Percentiles rank a stretch among this genome's conserved stretches.
These are phyloP conservation scores for Hippocampus barbouri DNA, from an alignment of 2,113 vertebrate species.

Conservation along the genomic window DNA sequence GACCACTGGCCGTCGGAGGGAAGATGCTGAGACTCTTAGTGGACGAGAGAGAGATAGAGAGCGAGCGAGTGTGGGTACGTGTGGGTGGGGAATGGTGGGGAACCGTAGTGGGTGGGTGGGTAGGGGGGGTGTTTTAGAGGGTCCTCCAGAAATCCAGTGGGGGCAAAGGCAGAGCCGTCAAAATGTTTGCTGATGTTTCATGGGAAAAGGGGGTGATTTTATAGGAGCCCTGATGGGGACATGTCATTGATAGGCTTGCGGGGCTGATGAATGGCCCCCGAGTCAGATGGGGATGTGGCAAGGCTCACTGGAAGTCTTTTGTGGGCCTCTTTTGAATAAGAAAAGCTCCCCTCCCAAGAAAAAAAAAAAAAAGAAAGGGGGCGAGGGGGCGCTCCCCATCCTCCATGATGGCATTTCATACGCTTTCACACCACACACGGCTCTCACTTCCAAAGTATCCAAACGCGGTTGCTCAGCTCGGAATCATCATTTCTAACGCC, in stretches of 20 bases:
- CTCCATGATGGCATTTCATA: conserved; percentile 95
- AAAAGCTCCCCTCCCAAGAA: conserved; percentile 91
- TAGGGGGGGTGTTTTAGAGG: conserved; percentile 58
- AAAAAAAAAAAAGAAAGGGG: conserved; percentile 86
- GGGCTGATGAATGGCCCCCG: conserved; percentile 99
- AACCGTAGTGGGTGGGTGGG: conserved; percentile 56
- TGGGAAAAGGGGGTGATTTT: conserved; percentile 99
- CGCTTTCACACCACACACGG: conserved; percentile 76
- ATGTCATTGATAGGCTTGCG: conserved; percentile 99
- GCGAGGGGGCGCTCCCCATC: conserved; percentile 72
- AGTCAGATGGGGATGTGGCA: conserved; percentile 99
- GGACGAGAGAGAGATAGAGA: conserved; percentile 21
- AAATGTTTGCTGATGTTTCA: conserved; percentile 99
- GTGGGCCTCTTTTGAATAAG: conserved; percentile 99
- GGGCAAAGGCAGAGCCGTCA: conserved; percentile 97
- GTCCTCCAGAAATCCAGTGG: conserved; percentile 90
- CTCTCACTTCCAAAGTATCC: background rate
- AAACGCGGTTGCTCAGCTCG: background rate
- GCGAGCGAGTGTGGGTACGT: background rate
- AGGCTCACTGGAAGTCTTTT: conserved; percentile 99
- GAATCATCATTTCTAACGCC: background rate
- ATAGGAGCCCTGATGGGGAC: conserved; percentile 99
- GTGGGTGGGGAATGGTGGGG: conserved; percentile 59
- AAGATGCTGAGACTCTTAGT: conserved; percentile 72
- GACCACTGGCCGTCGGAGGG: conserved; percentile 67